Evolutionary conservation across 2,113 vertebrate species (phyloP), one percentile per base, ranked within the genome.

Genomic region (Takifugu flavidus): DNA sequence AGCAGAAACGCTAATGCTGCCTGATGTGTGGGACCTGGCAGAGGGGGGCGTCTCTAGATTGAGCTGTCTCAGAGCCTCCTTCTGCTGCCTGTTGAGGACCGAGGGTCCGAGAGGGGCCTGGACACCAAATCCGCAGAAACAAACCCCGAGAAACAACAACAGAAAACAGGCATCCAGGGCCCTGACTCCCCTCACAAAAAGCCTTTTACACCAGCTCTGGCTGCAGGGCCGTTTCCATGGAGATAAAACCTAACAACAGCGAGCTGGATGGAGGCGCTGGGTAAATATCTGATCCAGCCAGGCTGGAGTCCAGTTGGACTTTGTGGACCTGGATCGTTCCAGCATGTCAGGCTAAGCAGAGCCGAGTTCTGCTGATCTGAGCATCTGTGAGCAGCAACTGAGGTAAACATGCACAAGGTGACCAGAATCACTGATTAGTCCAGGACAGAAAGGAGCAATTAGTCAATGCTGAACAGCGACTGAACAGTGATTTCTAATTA

Each of bases 61-160:
- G 78, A 83, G 78, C 70, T 64, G 72, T 79, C 59, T 75, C 43
- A 67, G 59, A 44, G 45, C 52, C 66, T 60, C 64, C 69, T 62
- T 72, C 56, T 14, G 31, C 59, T 46, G 55, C 56, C 43, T 65
- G 53, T 54, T 64, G 46, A 65, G 29, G 67, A 58, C 66, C 72
- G 72, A 29, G 62, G 59, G 74, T 79, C 69, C 72, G 49, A 72
- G 74, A 72, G 73, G 66, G 71, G 64, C 67, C 79, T 80, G 82
- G 76, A 78, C 76, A 84, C 87, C 82, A 84, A 86, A 86, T 83
- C 64, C 67, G 62, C 66, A 58, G 62, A 74, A 79, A 78, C 76
- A 68, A 72, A 80, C 67, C 49, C 62, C 60, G 39, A 58, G 56
- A 78, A 65, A 71, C 56, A 69, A 79, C 58, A 82, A 74, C 55